A percentile compares a stretch with the other conserved stretches of the same genome.
Evolutionary conservation across 2,113 vertebrate species (phyloP).

Genomic region (Lophochroa leadbeateri): DNA sequence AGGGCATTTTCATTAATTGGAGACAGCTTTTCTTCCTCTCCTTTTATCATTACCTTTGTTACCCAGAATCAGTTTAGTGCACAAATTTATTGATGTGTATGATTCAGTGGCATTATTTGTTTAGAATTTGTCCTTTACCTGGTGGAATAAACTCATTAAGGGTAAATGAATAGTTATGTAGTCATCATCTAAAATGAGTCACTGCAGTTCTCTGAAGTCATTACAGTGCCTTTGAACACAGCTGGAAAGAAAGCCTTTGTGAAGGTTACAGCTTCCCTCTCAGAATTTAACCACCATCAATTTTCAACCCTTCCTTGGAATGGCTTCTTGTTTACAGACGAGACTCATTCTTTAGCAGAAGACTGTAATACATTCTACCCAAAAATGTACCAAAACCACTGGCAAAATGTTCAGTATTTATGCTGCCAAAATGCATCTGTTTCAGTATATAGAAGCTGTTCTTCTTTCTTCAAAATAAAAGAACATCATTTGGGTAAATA

Average conservation of each 20-base stretch:
- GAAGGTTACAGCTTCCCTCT: constrained; percentile 64
- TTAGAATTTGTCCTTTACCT: constrained; percentile 74
- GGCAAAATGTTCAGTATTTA: not conserved
- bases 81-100: constrained; percentile 73
- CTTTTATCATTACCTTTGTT: constrained; percentile 72
- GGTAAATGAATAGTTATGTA: constrained; percentile 78
- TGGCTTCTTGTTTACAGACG: not conserved
- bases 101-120: constrained; percentile 73
- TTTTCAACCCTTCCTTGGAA: constrained; percentile 31
- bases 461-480: not conserved
- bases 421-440: not conserved
- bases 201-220: constrained; percentile 71
- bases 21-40: constrained; percentile 66
- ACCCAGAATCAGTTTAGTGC: constrained; percentile 63
- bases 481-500: not conserved
- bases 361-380: fast-evolving
- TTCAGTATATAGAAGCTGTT: not conserved
- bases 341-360: not conserved
- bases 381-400: not conserved
- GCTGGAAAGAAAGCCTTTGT: constrained; percentile 65
- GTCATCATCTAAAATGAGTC: constrained; percentile 76
- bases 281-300: constrained; percentile 44
- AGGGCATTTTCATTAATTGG: constrained; percentile 82
- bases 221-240: constrained; percentile 70
- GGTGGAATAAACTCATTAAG: constrained; percentile 79